Evolutionary conservation across 2,113 vertebrate genomes (phyloP).

Genomic region (zebrafish (Danio rerio)): GRCz12tu NC_133187.1:2189501-2190000

Average conservation of each 20-base stretch:
- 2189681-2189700: constrained; percentile 40
- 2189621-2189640: neutral
- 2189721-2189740: constrained; percentile 38
- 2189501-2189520: no score
- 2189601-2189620: constrained; percentile 13
- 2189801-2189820: constrained; percentile 15
- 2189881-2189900: no score
- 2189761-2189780: neutral
- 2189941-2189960: no score
- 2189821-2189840: neutral
- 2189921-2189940: no score
- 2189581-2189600: constrained; percentile 40
- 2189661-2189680: neutral
- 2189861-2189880: no score
- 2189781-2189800: neutral
- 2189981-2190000: no score
- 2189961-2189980: no score
- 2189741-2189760: constrained; percentile 26
- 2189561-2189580: constrained; percentile 29
- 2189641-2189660: constrained; percentile 32
- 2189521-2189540: neutral
- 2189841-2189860: no score
- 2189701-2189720: constrained; percentile 28
- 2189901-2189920: no score
- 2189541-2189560: constrained; percentile 30